Evolutionary conservation across 2,113 vertebrate genomes (phyloP), one percentile per base, ranked within the genome.

Genomic region (Protomyctophum bolini): DNA sequence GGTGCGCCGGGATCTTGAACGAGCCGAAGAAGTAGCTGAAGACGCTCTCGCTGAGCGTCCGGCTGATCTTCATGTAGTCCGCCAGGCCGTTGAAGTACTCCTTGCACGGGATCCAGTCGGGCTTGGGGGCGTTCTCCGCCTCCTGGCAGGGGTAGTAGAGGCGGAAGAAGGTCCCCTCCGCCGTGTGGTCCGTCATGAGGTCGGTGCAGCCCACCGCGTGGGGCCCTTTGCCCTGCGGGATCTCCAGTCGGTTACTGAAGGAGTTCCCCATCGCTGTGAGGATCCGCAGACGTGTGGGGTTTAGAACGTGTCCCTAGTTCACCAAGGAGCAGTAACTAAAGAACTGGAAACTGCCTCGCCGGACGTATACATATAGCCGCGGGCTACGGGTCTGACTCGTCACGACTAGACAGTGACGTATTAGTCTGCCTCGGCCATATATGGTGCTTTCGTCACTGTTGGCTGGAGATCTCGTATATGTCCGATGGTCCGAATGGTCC

Each of bases 71-170:
- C 81, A 99, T 92, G 87, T 96, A 96, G 88, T 96, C 94, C 14
- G 93, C 95, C 29, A 99, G 91, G 10, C 98, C 98, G 0, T 74
- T 83, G 52, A 97, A 98, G 80, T 99, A 99, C 65, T 98, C 96
- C 52, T 78, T 91, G 55, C 90, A 90, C 0, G 97, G 97, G 63
- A 99, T 94, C 97, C 97, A 99, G 8, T 85, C 50, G 0, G 95
- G 95, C n/a, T 91, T 91, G 50, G 93, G 87, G 0, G 69, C 69
- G 11, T 70, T 72, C 2, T 89, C 78, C 0, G 60, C 77, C 46
- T 91, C 68, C 28, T 92, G 80, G 1, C 96, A 95, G 0, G 98
- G 98, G 75, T 99, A 99, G 89, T 95, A 99, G 0, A 99, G 87
- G 12, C 96, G 94, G 72, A 99, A 85, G 77, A 99, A 97, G 58